Evolutionary conservation across 2,888 invertebrate genomes (phyloP).

Genomic region (Drosophila meridiana): DNA sequence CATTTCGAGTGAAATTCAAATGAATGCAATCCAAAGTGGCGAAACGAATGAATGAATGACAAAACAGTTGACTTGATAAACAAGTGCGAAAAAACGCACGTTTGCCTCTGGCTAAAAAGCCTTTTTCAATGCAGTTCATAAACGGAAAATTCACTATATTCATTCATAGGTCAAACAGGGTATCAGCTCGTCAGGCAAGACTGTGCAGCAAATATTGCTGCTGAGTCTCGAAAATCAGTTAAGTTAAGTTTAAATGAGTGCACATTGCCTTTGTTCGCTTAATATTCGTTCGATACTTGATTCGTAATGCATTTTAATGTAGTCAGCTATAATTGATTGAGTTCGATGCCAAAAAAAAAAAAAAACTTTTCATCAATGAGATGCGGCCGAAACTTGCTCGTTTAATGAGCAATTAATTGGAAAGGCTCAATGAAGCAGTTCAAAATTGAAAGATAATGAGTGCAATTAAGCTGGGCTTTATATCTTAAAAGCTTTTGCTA

Average conservation of each 20-base stretch:
- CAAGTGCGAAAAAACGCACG: too few relatives aligned
- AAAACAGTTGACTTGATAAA: slow-evolving; percentile 16
- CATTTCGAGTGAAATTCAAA: slow-evolving; percentile 19
- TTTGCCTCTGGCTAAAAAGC: not conserved
- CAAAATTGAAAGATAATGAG: not conserved
- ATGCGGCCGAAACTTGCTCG: not conserved
- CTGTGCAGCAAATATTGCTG: not conserved
- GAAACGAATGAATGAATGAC: slow-evolving; percentile 16
- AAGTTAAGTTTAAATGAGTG: not conserved
- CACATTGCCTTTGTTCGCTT: not conserved
- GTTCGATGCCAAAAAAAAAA: not conserved
- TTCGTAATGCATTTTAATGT: slow-evolving; percentile 4
- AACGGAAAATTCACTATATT: too few relatives aligned
- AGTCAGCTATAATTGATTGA: slow-evolving; percentile 10
- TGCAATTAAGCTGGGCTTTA: not conserved
- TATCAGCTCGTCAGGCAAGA: not conserved
- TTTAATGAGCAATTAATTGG: slow-evolving; percentile 9
- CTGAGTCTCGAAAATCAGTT: not conserved
- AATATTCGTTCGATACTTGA: not conserved
- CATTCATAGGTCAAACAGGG: not conserved
- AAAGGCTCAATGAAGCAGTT: not conserved
- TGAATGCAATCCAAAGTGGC: slow-evolving; percentile 24
- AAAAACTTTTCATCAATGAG: not conserved
- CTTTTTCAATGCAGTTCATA: not conserved
- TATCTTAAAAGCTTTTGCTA: not conserved